Evolutionary conservation across 2,113 vertebrate species (phyloP).

Genomic region (Junco hyemalis): DNA sequence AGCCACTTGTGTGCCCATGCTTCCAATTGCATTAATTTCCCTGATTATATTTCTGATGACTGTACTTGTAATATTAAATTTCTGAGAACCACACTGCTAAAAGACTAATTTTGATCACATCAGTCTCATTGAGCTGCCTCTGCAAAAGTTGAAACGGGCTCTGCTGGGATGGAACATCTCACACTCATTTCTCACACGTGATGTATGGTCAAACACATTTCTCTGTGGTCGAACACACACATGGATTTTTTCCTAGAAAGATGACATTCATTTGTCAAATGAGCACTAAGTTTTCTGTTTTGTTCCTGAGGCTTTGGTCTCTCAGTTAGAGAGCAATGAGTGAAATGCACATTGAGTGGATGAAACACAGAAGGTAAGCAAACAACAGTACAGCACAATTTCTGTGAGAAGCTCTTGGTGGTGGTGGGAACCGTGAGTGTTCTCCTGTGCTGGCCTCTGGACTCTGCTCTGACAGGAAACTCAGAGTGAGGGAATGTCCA

Average conservation of each 20-base stretch:
- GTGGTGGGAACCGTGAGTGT: neutral
- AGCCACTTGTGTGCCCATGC: neutral
- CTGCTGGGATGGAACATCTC: neutral
- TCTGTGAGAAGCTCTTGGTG: neutral
- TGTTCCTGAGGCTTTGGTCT: neutral
- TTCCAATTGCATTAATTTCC: neutral
- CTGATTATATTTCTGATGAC: slow-evolving; percentile 11
- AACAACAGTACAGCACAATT: rapidly evolving
- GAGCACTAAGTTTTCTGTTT: neutral
- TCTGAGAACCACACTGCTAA: neutral
- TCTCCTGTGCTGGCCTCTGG: neutral
- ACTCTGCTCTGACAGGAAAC: neutral
- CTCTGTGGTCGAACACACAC: neutral
- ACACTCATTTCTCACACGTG: rapidly evolving
- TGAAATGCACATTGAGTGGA: neutral
- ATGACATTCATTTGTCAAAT: neutral
- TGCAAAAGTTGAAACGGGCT: neutral
- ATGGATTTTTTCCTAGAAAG: rapidly evolving
- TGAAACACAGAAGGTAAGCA: rapidly evolving
- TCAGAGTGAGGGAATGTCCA: neutral
- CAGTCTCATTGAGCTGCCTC: neutral
- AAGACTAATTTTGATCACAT: neutral
- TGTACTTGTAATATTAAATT: neutral
- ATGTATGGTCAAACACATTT: neutral
- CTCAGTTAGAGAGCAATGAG: neutral